phyloP scores from a whole-genome alignment of 2,888 invertebrate genomes.

The Torymus tubicola region DNA sequence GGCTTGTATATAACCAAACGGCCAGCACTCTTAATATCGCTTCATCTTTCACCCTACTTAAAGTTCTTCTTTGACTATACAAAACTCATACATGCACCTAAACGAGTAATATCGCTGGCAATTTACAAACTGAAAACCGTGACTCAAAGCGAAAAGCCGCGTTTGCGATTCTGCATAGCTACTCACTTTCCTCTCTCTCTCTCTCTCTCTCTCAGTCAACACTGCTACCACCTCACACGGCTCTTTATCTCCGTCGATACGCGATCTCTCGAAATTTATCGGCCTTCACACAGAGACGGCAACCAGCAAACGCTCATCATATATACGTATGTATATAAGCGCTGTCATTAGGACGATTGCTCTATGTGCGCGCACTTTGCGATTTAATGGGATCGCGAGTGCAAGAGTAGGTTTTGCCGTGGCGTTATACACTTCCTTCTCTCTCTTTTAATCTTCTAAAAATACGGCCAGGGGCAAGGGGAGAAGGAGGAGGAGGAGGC shows the following conservation, averaged over 20 bases:
- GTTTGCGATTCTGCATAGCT: no score
- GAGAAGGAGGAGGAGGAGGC: no score
- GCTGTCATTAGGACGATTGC: slow-evolving; percentile 51
- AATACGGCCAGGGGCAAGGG: background rate
- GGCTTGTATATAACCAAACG: no score
- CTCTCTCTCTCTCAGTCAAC: background rate
- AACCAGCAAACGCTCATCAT: background rate
- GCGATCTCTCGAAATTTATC: slow-evolving; percentile 41
- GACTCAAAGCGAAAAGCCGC: no score
- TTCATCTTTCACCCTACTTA: no score
- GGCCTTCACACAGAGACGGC: background rate
- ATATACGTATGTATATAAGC: slow-evolving; percentile 12
- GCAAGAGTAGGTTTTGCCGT: slow-evolving; percentile 2
- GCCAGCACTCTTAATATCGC: no score
- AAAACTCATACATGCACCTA: no score
- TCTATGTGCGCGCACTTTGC: slow-evolving; percentile 25
- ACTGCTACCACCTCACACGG: background rate
- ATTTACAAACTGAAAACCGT: no score
- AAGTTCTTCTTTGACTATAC: no score
- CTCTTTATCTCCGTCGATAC: slow-evolving; percentile 16
- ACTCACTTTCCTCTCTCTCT: background rate
- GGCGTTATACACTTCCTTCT: background rate
- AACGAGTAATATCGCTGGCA: no score
- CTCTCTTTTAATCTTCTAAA: slow-evolving; percentile 42
- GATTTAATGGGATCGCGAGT: slow-evolving; percentile 24